Base-by-base conservation (phyloP, 2,797 vertebrate species). In the Hippoglossus hippoglossus region DNA sequence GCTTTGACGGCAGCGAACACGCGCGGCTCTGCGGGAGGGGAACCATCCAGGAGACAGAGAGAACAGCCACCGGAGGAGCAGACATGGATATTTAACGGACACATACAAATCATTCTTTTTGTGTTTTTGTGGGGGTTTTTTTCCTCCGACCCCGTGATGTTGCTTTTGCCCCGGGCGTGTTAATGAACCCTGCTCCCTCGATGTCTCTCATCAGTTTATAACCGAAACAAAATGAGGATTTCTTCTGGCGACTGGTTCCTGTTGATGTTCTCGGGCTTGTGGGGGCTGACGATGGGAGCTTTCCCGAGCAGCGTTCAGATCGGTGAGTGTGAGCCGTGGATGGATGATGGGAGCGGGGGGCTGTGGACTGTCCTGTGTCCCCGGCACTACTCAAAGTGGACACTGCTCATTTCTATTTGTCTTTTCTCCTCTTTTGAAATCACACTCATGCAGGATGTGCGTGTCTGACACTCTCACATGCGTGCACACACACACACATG, bases 271-370 rank as follows among this genome's bases (percentile, higher is more conserved):
- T 96, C 95, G 77, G 95, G 96, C 92, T 96, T 96, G 91, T 96
- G 95, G 96, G 95, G 95, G 92, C 93, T 96, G 93, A 88, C 96
- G 65, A 96, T 97, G 96, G 97, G 96, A 84, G 97, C 97, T 91
- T 98, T 98, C 94, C 97, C 97, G 82, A 97, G 96, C 96, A 98
- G 96, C 84, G 97, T 98, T 74, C 97, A 98, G 92, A 98, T 98
- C 95, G 97, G 97, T 98, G 87, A 98, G 94, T 93, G 34, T 11
- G 24, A 57, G 49, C 36, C 21, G 28, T 67, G 69, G 1, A 63
- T 79, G 6, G 5, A 28, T 47, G 11, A 6, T 10, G 59, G 11
- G 59, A 2, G 19, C 16, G 57, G 3, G 26, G 1, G 26, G 1
- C n/a, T 11, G 58, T 26, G 39, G 73, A 79, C 73, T 75, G 79